These are phyloP conservation scores for Ormyrus pomaceus DNA, from an alignment of 2,888 invertebrate genomes.

Conservation along the genomic window DNA sequence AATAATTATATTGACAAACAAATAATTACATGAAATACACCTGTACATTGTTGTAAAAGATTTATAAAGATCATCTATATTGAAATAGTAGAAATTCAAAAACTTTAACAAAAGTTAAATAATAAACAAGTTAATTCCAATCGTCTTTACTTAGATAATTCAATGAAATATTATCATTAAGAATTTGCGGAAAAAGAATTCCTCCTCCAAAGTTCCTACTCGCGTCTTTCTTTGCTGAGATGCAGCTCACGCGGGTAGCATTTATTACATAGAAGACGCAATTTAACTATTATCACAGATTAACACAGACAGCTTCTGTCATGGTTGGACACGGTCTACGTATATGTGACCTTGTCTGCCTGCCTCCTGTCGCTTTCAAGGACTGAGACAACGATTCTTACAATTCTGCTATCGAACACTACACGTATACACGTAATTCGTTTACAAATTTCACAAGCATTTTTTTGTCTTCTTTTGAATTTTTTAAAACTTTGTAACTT, in stretches of 20 bases:
- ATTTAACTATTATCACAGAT: slow-evolving; percentile 75
- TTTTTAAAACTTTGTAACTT: slow-evolving; percentile 35
- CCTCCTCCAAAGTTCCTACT: slow-evolving; percentile 32
- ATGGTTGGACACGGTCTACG: slow-evolving; percentile 65
- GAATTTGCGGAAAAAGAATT: slow-evolving; percentile 47
- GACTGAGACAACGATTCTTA: slow-evolving; percentile 57
- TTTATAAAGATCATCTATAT: slow-evolving; percentile 10
- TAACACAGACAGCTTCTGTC: slow-evolving; percentile 71
- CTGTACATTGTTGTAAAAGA: too few relatives aligned
- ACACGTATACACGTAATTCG: slow-evolving; percentile 51
- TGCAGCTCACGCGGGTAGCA: slow-evolving; percentile 44
- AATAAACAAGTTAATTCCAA: slow-evolving; percentile 26
- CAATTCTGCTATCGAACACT: slow-evolving; percentile 56
- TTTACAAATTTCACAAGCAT: slow-evolving; percentile 51
- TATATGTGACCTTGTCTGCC: slow-evolving; percentile 59
- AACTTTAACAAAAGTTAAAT: slow-evolving; percentile 20
- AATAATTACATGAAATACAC: too few relatives aligned
- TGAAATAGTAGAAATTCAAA: slow-evolving; percentile 4
- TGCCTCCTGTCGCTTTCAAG: slow-evolving; percentile 58
- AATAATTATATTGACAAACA: neutral
- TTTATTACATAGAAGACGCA: slow-evolving; percentile 57
- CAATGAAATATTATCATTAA: slow-evolving; percentile 50
- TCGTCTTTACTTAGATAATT: slow-evolving; percentile 18
- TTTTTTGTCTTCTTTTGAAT: slow-evolving; percentile 25
- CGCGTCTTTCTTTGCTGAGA: slow-evolving; percentile 30